phyloP scores from a whole-genome alignment of 92 coral and sea anemone species.

The Chrysogorgia sp. region DNA sequence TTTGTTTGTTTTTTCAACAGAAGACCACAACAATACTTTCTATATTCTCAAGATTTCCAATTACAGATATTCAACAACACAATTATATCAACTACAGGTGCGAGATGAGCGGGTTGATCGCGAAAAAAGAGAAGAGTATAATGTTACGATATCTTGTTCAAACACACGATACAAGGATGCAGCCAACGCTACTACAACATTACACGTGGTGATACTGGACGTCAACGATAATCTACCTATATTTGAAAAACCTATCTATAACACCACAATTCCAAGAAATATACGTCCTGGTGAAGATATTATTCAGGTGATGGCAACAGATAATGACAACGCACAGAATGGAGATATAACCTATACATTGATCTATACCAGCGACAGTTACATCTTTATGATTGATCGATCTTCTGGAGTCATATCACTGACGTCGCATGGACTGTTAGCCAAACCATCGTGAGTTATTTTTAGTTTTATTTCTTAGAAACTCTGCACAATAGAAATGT shows the following conservation, averaged over 20 bases:
- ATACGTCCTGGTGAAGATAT: conserved; percentile 2
- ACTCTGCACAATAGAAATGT: too few species aligned
- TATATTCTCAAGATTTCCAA: neutral
- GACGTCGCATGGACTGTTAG: neutral
- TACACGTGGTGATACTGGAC: conserved; percentile 22
- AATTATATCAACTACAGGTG: neutral
- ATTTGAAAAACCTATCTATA: conserved; percentile 16
- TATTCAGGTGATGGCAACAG: conserved; percentile 18
- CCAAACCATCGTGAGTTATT: conserved; percentile 10
- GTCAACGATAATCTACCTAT: conserved; percentile 23
- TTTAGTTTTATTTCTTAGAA: too few species aligned
- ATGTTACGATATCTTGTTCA: neutral
- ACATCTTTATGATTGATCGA: conserved; percentile 9
- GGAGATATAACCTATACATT: conserved; percentile 16
- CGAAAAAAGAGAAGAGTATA: conserved; percentile 1
- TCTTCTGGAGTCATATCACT: conserved; percentile 8
- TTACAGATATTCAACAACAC: neutral
- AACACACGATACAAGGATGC: conserved; percentile 4
- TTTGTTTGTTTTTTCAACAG: neutral
- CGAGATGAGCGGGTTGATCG: neutral
- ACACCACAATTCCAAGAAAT: neutral
- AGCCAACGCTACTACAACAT: neutral
- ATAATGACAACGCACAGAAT: conserved; percentile 12
- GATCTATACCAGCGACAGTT: neutral
- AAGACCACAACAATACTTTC: conserved; percentile 8